Evolutionary conservation across 1,140 invertebrate species (phyloP).

Genomic region (Penaeus chinensis): DNA sequence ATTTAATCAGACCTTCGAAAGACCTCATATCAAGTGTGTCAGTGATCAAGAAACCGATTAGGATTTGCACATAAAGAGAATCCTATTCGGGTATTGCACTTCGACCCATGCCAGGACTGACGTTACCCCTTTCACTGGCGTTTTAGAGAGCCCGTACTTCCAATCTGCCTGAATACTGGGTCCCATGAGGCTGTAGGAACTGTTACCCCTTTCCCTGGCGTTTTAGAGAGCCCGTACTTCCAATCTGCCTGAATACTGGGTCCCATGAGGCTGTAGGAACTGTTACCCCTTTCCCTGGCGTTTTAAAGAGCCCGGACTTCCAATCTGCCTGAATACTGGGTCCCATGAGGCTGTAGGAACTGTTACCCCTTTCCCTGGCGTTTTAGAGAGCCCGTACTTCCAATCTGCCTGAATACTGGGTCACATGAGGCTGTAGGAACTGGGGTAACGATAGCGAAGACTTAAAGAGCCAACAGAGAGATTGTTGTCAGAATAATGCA

Average conservation of each 20-base stretch:
- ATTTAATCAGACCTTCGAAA: conserved; percentile 27
- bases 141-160: conserved; percentile 20
- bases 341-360: no score
- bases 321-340: conserved; percentile 20
- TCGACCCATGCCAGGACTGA: conserved; percentile 3
- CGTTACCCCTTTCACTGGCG: conserved; percentile 13
- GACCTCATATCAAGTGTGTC: conserved; percentile 35
- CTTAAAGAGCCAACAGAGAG: conserved; percentile 29
- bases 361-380: conserved; percentile 6
- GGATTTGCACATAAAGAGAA: conserved; percentile 39
- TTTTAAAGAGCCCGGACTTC: conserved; percentile 13
- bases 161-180: conserved; percentile 20
- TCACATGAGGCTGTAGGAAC: background rate
- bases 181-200: no score
- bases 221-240: conserved; percentile 20
- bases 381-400: conserved; percentile 20
- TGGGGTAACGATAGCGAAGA: background rate
- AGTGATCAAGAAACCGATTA: conserved; percentile 16
- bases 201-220: conserved; percentile 6
- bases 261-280: no score
- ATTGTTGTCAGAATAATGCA: background rate
- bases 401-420: conserved; percentile 4
- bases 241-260: conserved; percentile 20
- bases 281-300: conserved; percentile 6
- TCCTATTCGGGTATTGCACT: conserved; percentile 35